Percentiles rank a stretch among this genome's conserved stretches.
phyloP scores from a whole-genome alignment of 2,113 vertebrate species.

The Notarius lentiginosus region DNA sequence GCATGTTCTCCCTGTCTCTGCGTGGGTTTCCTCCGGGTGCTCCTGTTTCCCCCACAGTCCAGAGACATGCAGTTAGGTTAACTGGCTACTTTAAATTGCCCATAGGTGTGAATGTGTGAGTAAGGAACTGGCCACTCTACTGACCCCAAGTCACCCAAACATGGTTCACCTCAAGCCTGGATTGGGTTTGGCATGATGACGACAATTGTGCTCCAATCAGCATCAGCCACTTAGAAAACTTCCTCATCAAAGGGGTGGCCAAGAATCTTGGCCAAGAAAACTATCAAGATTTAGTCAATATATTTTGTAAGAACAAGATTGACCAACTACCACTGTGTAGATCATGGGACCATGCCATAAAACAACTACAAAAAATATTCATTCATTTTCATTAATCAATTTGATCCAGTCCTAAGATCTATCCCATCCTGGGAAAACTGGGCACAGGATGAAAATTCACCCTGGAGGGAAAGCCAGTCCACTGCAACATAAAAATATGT shows the following conservation, averaged over 20 bases:
- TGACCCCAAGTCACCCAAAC: no score
- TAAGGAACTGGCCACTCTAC: no score
- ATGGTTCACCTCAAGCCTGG: no score
- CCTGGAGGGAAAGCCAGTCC: neutral
- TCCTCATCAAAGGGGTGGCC: no score
- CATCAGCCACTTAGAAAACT: neutral
- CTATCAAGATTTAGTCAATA: neutral
- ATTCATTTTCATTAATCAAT: neutral
- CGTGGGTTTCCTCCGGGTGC: no score
- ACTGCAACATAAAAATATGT: neutral
- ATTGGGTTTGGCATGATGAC: no score
- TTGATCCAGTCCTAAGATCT: neutral
- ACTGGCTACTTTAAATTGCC: no score
- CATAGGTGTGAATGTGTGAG: no score
- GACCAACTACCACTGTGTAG: neutral
- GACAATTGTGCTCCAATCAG: neutral
- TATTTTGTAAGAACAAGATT: neutral
- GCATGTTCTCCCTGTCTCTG: no score
- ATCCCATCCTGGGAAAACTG: neutral
- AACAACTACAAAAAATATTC: neutral
- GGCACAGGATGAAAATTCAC: neutral
- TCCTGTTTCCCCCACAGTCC: no score
- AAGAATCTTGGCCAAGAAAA: no score
- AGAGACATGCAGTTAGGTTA: no score
- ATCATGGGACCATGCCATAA: neutral